Percentiles rank a stretch among this genome's conserved stretches.
These are phyloP conservation scores for Nycticryphes semicollaris DNA, from an alignment of 2,113 vertebrate genomes.

Conservation along the genomic window DNA sequence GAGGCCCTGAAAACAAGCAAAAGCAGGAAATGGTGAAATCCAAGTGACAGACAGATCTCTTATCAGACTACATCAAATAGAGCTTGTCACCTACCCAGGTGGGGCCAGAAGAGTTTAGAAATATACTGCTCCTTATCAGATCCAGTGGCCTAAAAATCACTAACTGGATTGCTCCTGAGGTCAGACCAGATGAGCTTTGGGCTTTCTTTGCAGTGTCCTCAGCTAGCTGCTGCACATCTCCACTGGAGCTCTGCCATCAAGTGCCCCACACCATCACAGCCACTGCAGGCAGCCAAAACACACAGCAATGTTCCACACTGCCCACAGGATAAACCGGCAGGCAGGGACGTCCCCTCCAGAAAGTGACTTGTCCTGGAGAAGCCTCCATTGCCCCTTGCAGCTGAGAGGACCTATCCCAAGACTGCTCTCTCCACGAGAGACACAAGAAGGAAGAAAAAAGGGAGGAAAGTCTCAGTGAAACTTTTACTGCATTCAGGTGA, in stretches of 20 bases:
- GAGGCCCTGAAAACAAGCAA: constrained; percentile 34
- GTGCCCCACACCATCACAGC: accelerated
- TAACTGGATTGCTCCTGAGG: background rate
- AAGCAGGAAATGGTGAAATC: constrained; percentile 22
- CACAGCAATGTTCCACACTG: background rate
- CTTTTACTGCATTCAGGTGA: background rate
- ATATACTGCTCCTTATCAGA: background rate
- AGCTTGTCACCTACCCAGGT: background rate
- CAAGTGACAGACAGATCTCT: background rate
- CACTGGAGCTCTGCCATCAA: background rate
- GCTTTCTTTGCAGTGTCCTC: background rate
- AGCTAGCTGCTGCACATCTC: background rate
- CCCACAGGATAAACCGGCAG: background rate
- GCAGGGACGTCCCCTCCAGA: background rate
- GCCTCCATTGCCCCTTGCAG: background rate
- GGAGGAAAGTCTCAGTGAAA: background rate
- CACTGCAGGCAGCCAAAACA: background rate
- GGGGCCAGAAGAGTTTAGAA: background rate
- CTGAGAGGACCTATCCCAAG: background rate
- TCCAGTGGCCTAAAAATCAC: constrained; percentile 8
- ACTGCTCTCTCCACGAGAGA: background rate
- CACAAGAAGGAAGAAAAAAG: background rate
- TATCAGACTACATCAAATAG: background rate
- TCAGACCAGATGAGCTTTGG: background rate
- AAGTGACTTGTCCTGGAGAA: background rate